Evolutionary conservation across 2,113 vertebrate genomes (phyloP).

Genomic region (Rhynchopsitta pachyrhyncha): DNA sequence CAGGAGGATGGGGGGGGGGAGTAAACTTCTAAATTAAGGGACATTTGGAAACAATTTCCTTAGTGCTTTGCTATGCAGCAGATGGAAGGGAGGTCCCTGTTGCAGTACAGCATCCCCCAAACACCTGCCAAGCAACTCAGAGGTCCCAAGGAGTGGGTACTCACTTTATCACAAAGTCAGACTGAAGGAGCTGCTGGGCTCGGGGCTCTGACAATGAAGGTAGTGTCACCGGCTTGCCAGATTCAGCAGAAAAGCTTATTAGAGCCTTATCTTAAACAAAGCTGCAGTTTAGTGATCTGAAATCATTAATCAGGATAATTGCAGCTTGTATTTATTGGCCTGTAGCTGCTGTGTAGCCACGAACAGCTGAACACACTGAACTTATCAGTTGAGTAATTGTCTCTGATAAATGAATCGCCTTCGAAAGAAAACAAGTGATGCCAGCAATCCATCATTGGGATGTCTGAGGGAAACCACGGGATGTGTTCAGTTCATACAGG

Average conservation of each 20-base stretch:
- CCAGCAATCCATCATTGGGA: constrained; percentile 30
- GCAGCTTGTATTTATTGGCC: constrained; percentile 27
- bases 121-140: constrained; percentile 54
- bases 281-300: constrained; percentile 55
- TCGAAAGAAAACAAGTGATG: constrained; percentile 48
- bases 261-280: constrained; percentile 51
- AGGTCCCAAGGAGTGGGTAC: not conserved
- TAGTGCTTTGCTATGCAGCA: not conserved
- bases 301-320: constrained; percentile 69
- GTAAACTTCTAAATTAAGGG: not conserved
- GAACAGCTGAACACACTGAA: constrained; percentile 64
- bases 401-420: constrained; percentile 62
- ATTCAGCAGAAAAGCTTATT: constrained; percentile 20
- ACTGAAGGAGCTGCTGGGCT: constrained; percentile 9
- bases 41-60: constrained; percentile 60
- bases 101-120: not conserved
- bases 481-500: not conserved
- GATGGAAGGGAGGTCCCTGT: not conserved
- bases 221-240: not conserved
- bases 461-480: constrained; percentile 12
- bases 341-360: constrained; percentile 5
- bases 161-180: not conserved
- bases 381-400: constrained; percentile 64
- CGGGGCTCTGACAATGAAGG: not conserved
- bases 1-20: not conserved